Conservation (phyloP, 2,797 vertebrate genomes). For the Geotrypetes seraphini region DNA sequence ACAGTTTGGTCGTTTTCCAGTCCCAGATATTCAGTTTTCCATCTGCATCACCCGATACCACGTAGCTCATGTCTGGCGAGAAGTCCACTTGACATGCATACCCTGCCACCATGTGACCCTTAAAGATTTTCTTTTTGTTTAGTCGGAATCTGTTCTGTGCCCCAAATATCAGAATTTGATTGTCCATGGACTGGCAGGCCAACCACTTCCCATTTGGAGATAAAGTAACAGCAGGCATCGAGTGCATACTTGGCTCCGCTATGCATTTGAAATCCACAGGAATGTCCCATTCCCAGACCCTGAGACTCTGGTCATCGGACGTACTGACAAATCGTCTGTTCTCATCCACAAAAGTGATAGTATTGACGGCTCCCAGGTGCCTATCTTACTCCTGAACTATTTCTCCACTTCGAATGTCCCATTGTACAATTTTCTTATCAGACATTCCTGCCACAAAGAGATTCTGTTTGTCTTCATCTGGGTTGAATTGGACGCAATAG, state of each 20-base stretch:
- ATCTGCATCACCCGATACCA: slow-evolving; percentile 94
- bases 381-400: slow-evolving; percentile 95
- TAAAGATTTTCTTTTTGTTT: slow-evolving; percentile 98
- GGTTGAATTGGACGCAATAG: slow-evolving; percentile 97
- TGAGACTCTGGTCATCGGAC: slow-evolving; percentile 92
- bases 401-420: slow-evolving; percentile 86
- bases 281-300: slow-evolving; percentile 98
- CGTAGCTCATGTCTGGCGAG: slow-evolving; percentile 98
- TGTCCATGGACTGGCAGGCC: slow-evolving; percentile 97
- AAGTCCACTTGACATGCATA: slow-evolving; percentile 98
- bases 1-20: slow-evolving; percentile 98
- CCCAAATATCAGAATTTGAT: slow-evolving; percentile 97
- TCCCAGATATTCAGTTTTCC: slow-evolving; percentile 97
- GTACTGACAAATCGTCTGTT: slow-evolving; percentile 95
- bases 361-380: slow-evolving; percentile 97
- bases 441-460: slow-evolving; percentile 97
- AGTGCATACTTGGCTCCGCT: slow-evolving; percentile 97
- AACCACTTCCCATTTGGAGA: slow-evolving; percentile 97
- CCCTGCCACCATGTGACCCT: slow-evolving; percentile 97
- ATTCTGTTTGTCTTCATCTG: slow-evolving; percentile 93
- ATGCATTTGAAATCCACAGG: slow-evolving; percentile 98
- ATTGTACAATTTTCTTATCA: slow-evolving; percentile 97
- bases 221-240: slow-evolving; percentile 94
- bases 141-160: slow-evolving; percentile 96
- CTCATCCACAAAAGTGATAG: slow-evolving; percentile 97